Evolutionary conservation across 2,113 vertebrate species (phyloP).

Genomic region (Hipposideros armiger): DNA sequence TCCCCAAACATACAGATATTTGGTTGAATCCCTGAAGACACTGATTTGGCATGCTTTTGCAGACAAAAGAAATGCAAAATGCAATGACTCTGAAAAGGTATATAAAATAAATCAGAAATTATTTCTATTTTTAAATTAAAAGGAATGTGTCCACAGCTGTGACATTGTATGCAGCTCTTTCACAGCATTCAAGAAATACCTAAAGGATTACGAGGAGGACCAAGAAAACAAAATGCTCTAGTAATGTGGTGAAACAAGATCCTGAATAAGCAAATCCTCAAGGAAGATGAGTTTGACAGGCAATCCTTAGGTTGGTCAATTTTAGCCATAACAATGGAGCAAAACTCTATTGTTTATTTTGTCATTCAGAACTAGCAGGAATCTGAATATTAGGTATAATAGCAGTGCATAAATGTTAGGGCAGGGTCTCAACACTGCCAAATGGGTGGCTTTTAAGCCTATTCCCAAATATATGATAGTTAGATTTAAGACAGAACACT

Average conservation of each 20-base stretch:
- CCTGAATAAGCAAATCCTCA: neutral
- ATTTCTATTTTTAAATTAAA: slow-evolving; percentile 41
- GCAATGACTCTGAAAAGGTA: neutral
- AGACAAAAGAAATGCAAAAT: neutral
- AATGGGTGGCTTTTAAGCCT: neutral
- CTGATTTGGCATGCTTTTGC: neutral
- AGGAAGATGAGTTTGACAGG: neutral
- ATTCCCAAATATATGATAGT: neutral
- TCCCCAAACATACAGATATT: neutral
- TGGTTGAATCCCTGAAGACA: neutral
- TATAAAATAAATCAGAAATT: slow-evolving; percentile 19
- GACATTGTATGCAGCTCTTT: neutral
- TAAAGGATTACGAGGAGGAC: neutral
- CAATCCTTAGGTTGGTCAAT: neutral
- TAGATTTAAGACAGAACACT: slow-evolving; percentile 22
- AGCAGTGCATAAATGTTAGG: neutral
- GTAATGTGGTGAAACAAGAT: neutral
- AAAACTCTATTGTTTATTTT: slow-evolving; percentile 11
- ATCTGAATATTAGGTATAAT: slow-evolving; percentile 26
- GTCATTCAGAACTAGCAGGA: neutral
- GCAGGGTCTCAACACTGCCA: neutral
- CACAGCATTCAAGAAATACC: neutral
- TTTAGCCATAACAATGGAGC: neutral
- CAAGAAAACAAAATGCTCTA: slow-evolving; percentile 33
- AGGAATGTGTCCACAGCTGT: neutral